These are phyloP conservation scores for Gadus macrocephalus DNA, from an alignment of 2,113 vertebrate genomes.

Conservation along the genomic window DNA sequence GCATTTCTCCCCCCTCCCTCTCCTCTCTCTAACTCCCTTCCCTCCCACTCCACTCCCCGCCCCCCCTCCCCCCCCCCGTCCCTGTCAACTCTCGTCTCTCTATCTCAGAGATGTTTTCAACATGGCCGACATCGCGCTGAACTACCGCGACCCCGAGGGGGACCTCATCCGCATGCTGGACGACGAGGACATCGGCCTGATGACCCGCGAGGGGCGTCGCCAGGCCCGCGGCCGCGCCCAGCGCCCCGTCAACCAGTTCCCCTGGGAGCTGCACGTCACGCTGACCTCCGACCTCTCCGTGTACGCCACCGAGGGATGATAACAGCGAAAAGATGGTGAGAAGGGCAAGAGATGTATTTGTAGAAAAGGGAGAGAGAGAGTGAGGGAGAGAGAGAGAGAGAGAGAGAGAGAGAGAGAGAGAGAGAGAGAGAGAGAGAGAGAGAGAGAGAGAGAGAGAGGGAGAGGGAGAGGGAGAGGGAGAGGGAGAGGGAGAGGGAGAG, in stretches of 20 bases:
- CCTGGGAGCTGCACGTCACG: slow-evolving; percentile 87
- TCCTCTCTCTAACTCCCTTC: background rate
- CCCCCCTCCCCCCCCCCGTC: background rate
- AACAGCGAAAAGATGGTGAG: background rate
- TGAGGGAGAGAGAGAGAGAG: no score
- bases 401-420: no score
- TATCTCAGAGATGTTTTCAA: slow-evolving; percentile 78
- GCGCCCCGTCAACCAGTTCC: slow-evolving; percentile 78
- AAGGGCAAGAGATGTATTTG: background rate
- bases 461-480: no score
- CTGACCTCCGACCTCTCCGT: slow-evolving; percentile 73
- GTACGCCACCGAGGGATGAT: slow-evolving; percentile 73
- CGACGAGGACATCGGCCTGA: slow-evolving; percentile 81
- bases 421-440: no score
- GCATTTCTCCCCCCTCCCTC: background rate
- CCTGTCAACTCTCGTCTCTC: background rate
- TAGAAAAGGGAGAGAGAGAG: no score
- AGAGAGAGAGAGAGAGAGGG: no score
- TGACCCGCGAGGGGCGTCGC: slow-evolving; percentile 72
- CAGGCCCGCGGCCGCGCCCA: slow-evolving; percentile 41
- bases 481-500: no score
- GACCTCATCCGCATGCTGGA: slow-evolving; percentile 87
- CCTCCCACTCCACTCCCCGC: background rate
- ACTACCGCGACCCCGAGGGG: slow-evolving; percentile 83
- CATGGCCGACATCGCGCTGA: slow-evolving; percentile 77